Conservation (phyloP, 2,113 vertebrate species). For the Trogon surrucura region DNA sequence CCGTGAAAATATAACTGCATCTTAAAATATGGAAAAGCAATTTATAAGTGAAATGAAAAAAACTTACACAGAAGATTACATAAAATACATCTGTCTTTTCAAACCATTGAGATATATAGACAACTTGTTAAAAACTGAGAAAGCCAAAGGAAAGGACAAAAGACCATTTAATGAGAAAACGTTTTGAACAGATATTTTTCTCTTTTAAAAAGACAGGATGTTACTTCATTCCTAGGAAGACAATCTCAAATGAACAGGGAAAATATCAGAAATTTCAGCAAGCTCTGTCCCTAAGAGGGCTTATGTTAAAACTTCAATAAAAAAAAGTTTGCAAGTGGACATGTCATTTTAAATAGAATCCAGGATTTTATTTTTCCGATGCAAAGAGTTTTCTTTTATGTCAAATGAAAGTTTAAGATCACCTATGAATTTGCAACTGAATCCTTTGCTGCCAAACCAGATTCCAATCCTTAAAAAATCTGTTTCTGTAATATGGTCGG, state of each 20-base stretch:
- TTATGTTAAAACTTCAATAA: slow-evolving; percentile 1
- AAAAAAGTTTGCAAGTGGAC: slow-evolving; percentile 49
- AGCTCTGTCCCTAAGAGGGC: slow-evolving; percentile 17
- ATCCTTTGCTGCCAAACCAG: slow-evolving; percentile 77
- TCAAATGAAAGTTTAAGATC: slow-evolving; percentile 81
- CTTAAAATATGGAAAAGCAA: slow-evolving; percentile 88
- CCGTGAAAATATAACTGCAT: slow-evolving; percentile 63
- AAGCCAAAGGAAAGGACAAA: slow-evolving; percentile 71
- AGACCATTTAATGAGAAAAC: slow-evolving; percentile 69
- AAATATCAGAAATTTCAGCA: slow-evolving; percentile 26
- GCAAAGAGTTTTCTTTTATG: slow-evolving; percentile 70
- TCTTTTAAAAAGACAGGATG: slow-evolving; percentile 46
- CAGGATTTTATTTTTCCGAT: slow-evolving; percentile 67
- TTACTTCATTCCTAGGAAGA: slow-evolving; percentile 57
- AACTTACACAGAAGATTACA: slow-evolving; percentile 77
- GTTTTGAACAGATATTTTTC: slow-evolving; percentile 47
- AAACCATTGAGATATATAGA: slow-evolving; percentile 75
- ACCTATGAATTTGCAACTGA: slow-evolving; percentile 78
- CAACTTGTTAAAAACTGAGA: slow-evolving; percentile 69
- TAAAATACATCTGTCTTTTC: slow-evolving; percentile 81
- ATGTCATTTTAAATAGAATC: slow-evolving; percentile 69
- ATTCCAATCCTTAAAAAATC: slow-evolving; percentile 76
- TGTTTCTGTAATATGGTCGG: slow-evolving; percentile 78
- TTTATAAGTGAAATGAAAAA: slow-evolving; percentile 82
- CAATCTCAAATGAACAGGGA: slow-evolving; percentile 15